Base-by-base conservation (phyloP, 2,888 invertebrate species). In the Harpalus rubripes region DNA sequence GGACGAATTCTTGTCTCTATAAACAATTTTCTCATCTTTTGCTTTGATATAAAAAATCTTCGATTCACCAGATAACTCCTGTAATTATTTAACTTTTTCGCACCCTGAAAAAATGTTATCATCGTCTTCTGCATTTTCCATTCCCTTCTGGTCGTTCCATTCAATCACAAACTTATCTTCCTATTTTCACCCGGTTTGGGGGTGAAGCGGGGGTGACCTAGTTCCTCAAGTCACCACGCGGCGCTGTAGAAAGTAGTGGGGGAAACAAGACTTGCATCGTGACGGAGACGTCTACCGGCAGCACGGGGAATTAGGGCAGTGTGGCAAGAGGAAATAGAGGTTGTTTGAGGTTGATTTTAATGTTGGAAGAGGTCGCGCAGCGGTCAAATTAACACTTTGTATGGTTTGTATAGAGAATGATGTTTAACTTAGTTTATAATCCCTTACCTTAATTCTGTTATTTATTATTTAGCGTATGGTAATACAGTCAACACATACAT, bases 101-200 rank as follows among this genome's bases (percentile, higher is more conserved):
- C 44, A 12, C 8, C 44, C 6, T 52, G 44, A 52, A 52, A 52
- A 52, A 52, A 52, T 52, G 44, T 52, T 52, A 59, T 59, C 59
- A 59, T 16, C 59, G n/a, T 5, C 10, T 0, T 52, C 10, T 52
- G 44, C 44, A 52, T 52, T 52, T 52, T 52, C 44, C 56, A 16
- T 61, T 18, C 61, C 61, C 16, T 32, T 32, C 32, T 52, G 10
- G 44, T 52, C 44, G 44, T 52, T 22, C 22, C 26, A 63, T 63
- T 63, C 18, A 63, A 63, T 63, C 63, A 63, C 18, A n/a, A 26
- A 18, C 63, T 63, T 63, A 63, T 63, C 63, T 63, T 16, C 16
- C 63, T 10, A 63, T 63, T 63, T 61, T 61, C 18, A 22, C 18
- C 18, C 18, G 15, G 1, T 61, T 3, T 61, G 12, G 2, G 56